A percentile compares a stretch with the other conserved stretches of the same genome.
phyloP scores from a whole-genome alignment of 2,113 vertebrate species.

The Triplophysa siluroides region DNA sequence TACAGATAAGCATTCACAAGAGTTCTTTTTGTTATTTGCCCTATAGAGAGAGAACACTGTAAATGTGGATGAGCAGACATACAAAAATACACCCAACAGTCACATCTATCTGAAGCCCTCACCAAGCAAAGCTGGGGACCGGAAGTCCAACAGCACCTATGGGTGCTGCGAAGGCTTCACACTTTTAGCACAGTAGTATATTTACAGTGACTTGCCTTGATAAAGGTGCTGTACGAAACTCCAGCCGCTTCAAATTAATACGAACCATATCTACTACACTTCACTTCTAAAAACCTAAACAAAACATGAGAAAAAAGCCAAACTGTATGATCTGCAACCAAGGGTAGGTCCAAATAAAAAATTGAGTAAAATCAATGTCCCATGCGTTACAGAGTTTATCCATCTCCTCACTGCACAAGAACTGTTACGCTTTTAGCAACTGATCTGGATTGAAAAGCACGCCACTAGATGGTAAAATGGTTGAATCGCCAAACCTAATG shows the following conservation, averaged over 20 bases:
- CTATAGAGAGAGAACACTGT: slow-evolving; percentile 18
- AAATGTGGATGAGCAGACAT: slow-evolving; percentile 43
- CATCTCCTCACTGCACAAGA: slow-evolving; percentile 77
- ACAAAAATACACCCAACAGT: slow-evolving; percentile 40
- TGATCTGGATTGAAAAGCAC: slow-evolving; percentile 84
- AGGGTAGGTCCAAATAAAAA: slow-evolving; percentile 48
- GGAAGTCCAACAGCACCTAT: slow-evolving; percentile 97
- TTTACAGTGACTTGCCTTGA: slow-evolving; percentile 98
- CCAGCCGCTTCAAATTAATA: slow-evolving; percentile 99
- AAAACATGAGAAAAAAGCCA: slow-evolving; percentile 93
- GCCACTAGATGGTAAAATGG: slow-evolving; percentile 86
- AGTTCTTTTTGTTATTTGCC: slow-evolving; percentile 60
- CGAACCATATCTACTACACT: slow-evolving; percentile 98
- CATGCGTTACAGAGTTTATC: slow-evolving; percentile 77
- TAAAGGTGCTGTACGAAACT: slow-evolving; percentile 82
- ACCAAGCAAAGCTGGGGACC: slow-evolving; percentile 98
- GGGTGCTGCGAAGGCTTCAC: slow-evolving; percentile 95
- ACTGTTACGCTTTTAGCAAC: slow-evolving; percentile 86
- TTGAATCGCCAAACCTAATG: slow-evolving; percentile 98
- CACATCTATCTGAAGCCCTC: slow-evolving; percentile 84
- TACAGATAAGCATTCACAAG: slow-evolving; percentile 84
- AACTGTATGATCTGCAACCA: slow-evolving; percentile 91
- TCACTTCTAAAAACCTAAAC: slow-evolving; percentile 99
- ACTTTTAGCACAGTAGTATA: slow-evolving; percentile 79
- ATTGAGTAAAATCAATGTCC: slow-evolving; percentile 58